Evolutionary conservation across 2,113 vertebrate species (phyloP), one percentile per base, ranked within the genome.

Genomic region (Lasiurus borealis): DNA sequence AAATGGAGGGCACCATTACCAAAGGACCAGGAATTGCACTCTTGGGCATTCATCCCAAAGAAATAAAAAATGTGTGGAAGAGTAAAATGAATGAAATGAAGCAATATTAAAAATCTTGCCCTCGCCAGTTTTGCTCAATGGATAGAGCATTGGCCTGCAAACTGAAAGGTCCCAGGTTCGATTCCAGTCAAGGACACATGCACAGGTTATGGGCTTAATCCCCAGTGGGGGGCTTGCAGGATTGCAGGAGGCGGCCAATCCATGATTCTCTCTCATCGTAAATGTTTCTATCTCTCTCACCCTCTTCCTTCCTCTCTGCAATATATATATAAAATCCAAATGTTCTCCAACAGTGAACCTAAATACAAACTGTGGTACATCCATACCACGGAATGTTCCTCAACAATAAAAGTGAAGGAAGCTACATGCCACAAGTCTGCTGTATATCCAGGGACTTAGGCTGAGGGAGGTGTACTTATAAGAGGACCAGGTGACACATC

Each of bases 1-100:
- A 88, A 96, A 82, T 29, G 59, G 72, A 94, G 68, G 2, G 71
- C 59, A 8, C 14, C 64, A 34, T 88, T 88, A 86, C 50, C 23
- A 78, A 29, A 78, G 29, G 36, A 69, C 9, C 21, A 69, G 31
- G 36, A 90, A 75, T 52, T 50, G 25, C 13, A 90, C 23, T 54
- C 52, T 83, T 89, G 31, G 48, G 44, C 31, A 95, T 52, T 82
- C 29, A 90, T 46, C 14, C 18, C 34, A 81, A 9, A 88, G n/a
- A 94, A 96, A 71, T 64, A 34, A 85, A 94, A 83, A 57, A 19
- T 62, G 40, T 66, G 64, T 91, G 40, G 40, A 44, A 50, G 31
- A 80, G 10, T 72, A 36, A 76, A 83, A 31, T 88, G 40, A 94
- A 44, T 27, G 16, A 80, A 81, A 66, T 34, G 46, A 91, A 82